Base-by-base conservation (phyloP, 1,140 invertebrate genomes). In the Sesamia nonagrioides region DNA sequence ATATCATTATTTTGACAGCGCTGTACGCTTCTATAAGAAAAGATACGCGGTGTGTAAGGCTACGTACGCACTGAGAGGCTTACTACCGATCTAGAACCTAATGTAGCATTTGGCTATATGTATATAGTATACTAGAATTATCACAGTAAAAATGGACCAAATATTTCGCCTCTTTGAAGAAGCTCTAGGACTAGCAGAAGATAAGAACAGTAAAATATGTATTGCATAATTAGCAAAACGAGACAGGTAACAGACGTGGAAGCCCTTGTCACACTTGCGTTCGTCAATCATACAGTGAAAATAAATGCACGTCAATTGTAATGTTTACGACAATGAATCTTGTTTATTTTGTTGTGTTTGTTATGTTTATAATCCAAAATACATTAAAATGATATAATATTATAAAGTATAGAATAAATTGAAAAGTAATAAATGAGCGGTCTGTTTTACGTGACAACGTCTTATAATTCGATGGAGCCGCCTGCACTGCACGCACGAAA, bases 61-160 rank as follows among this genome's bases (percentile, higher is more conserved):
- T 69, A 50, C 66, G 21, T 15, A 48, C 66, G 66, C 66, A 69
- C 66, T 69, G 66, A 69, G 40, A 69, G 42, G 42, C 66, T 69
- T 15, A 27, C 40, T 33, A 15, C 5, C 4, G 18, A 8, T 27
- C 42, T 69, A 50, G 2, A 27, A 13, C 42, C 21, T 50, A 4
- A 45, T 66, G 17, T 66, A 7, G 1, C 17, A 13, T 17, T 66
- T 66, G n/a, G 17, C 17, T 66, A 42, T 21, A 42, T n/a, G 40
- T n/a, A 40, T 21, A 63, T 2, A 60, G 27, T 33, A n/a, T 35
- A 50, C 4, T 35, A 9, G 40, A 40, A 40, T 40, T 40, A 40
- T 9, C 40, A 8, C 6, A 40, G 6, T 6, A 40, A 40, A 40
- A 6, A 40, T 40, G 9, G 40, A 40, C 40, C 9, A 8, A 9